A percentile compares a stretch with the other conserved stretches of the same genome.
Conservation (phyloP, 2,888 invertebrate genomes). For the Brachyptera putata region DNA sequence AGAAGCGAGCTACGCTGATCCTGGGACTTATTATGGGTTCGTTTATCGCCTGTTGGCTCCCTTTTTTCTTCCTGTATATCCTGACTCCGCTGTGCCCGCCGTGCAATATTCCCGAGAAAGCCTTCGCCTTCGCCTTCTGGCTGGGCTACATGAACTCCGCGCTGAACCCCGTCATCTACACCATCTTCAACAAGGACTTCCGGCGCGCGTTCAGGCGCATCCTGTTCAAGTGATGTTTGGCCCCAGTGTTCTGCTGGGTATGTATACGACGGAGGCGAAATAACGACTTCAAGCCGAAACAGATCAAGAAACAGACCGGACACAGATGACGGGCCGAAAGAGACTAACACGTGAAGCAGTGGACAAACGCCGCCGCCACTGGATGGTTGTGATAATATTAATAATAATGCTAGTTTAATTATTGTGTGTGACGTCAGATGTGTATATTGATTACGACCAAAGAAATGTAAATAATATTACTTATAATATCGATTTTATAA, state of each 20-base stretch:
- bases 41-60: slow-evolving; percentile 97
- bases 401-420: too few species aligned
- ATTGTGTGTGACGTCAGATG: not conserved
- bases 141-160: slow-evolving; percentile 96
- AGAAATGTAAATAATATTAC: not conserved
- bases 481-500: not conserved
- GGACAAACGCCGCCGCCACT: too few species aligned
- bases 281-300: not conserved
- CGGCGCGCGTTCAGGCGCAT: slow-evolving; percentile 92
- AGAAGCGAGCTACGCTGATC: slow-evolving; percentile 93
- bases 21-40: slow-evolving; percentile 97
- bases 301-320: not conserved
- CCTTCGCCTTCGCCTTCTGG: slow-evolving; percentile 94
- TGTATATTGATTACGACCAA: not conserved
- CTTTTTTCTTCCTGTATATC: slow-evolving; percentile 94
- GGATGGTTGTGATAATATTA: slow-evolving; percentile 11
- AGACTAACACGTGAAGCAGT: not conserved
- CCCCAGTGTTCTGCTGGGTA: slow-evolving; percentile 73
- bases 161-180: slow-evolving; percentile 92
- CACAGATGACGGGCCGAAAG: slow-evolving; percentile 4
- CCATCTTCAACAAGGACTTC: slow-evolving; percentile 97
- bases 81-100: slow-evolving; percentile 72
- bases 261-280: slow-evolving; percentile 9
- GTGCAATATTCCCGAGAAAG: slow-evolving; percentile 74
- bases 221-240: slow-evolving; percentile 91